Percentiles rank a stretch among this genome's conserved stretches.
These are phyloP conservation scores for Ophiodon elongatus DNA, from an alignment of 2,113 vertebrate genomes.

Conservation along the genomic window DNA sequence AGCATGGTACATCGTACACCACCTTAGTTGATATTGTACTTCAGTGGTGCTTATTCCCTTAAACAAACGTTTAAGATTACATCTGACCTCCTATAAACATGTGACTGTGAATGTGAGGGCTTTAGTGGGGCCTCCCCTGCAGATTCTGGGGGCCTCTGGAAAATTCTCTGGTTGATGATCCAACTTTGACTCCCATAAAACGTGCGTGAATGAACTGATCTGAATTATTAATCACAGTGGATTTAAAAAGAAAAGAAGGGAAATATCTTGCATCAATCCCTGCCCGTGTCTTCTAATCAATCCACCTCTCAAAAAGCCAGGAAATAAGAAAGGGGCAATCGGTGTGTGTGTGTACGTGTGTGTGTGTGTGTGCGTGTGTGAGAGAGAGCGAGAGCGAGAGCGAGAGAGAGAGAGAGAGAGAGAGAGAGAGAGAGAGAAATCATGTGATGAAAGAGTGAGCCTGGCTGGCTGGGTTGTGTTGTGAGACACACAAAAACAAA, in stretches of 20 bases:
- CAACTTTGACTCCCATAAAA: not conserved
- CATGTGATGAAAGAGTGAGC: constrained; percentile 66
- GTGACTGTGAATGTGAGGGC: too few species aligned
- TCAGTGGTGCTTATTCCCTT: not conserved
- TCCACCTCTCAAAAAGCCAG: not conserved
- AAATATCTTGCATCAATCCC: not conserved
- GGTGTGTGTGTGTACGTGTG: not conserved
- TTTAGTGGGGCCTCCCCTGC: not conserved
- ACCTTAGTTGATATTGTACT: not conserved
- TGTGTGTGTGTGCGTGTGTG: not conserved
- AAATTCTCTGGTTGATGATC: not conserved
- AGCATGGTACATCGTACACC: not conserved
- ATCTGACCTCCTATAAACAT: not conserved
- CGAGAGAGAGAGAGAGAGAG: constrained; percentile 2
- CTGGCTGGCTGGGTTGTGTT: constrained; percentile 24
- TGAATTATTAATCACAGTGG: not conserved
- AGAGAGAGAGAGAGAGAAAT: constrained; percentile 35
- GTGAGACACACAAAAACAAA: constrained; percentile 35
- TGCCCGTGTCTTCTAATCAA: not conserved
- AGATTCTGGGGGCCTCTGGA: not conserved
- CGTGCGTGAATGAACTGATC: not conserved
- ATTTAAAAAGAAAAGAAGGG: not conserved
- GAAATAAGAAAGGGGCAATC: not conserved
- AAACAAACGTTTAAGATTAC: not conserved
- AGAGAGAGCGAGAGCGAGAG: constrained; percentile 7